These are phyloP conservation scores for Coptodon rendalli DNA, from an alignment of 2,113 vertebrate genomes.

Conservation along the genomic window DNA sequence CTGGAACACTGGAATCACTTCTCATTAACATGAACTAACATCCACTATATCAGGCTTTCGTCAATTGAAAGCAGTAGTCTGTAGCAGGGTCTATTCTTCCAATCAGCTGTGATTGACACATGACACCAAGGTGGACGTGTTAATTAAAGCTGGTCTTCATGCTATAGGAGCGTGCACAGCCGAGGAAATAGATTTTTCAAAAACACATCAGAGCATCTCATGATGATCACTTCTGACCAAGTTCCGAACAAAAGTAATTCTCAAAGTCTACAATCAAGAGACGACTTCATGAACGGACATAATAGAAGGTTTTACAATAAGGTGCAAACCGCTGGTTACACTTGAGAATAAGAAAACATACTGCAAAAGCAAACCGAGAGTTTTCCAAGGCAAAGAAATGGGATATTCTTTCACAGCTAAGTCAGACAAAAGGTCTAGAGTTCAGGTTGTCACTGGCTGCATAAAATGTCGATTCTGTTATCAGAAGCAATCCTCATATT, in stretches of 20 bases:
- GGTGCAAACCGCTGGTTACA: not conserved
- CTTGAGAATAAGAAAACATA: not conserved
- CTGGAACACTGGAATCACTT: conserved; percentile 52
- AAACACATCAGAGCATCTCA: not conserved
- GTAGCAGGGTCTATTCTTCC: not conserved
- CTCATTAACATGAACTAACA: conserved; percentile 35
- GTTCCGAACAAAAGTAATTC: not conserved
- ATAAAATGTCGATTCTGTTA: not conserved
- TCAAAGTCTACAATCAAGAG: not conserved
- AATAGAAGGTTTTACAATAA: not conserved
- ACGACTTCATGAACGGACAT: not conserved
- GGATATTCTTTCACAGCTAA: not conserved
- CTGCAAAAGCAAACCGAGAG: not conserved
- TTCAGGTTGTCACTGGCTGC: not conserved
- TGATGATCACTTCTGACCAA: not conserved
- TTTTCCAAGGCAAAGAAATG: not conserved
- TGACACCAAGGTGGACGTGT: not conserved
- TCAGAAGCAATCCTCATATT: not conserved
- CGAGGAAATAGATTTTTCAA: not conserved
- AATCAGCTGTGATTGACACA: not conserved
- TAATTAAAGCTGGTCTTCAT: not conserved
- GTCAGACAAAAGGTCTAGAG: not conserved
- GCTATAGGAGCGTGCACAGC: not conserved
- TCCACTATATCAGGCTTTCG: not conserved
- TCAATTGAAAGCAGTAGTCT: not conserved